Evolutionary conservation across 2,797 vertebrate species (phyloP), one percentile per base, ranked within the genome.

Genomic region (Lepus oiostolus): DNA sequence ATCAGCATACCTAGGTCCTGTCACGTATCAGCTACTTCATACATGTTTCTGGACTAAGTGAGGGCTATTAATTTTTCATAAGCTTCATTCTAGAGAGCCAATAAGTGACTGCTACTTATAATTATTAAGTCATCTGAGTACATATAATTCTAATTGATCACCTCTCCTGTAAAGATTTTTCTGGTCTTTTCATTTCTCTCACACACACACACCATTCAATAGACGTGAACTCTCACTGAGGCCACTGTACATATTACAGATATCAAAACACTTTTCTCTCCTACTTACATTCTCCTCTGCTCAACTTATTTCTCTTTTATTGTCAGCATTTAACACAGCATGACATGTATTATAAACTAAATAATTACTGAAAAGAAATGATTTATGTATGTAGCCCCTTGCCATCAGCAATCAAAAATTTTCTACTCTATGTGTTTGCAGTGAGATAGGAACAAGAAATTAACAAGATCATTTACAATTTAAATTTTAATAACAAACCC

Each of bases 401-500:
- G n/a, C 19, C 67, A 93, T 85, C 13, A 8, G 85, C 9, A 85
- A 87, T 67, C 62, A 83, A 93, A 75, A 1, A 8, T 26, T 35
- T 76, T 91, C 63, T 52, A 52, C 70, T 76, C 38, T 60, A 2
- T 67, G 7, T 52, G 11, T 68, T 71, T 63, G 32, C 32, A n/a
- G 26, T 68, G 8, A 30, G 2, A 19, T n/a, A 50, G 28, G 13
- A 21, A 22, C 30, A 92, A 91, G 81, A 97, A 85, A 90, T 72
- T 72, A 80, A 13, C 8, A 50, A 67, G 82, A 86, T 6, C 24
- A 80, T 65, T 88, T 83, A 85, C 42, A 81, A 91, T 3, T 71
- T 90, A 89, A 93, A 77, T 4, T 85, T 58, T 74, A 91, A 67
- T 82, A 62, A 85, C 67, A 79, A 95, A 91, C 38, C n/a, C 83